A percentile compares a stretch with the other conserved stretches of the same genome.
These are phyloP conservation scores for Arctia plantaginis DNA, from an alignment of 2,888 invertebrate genomes.

Conservation along the genomic window DNA sequence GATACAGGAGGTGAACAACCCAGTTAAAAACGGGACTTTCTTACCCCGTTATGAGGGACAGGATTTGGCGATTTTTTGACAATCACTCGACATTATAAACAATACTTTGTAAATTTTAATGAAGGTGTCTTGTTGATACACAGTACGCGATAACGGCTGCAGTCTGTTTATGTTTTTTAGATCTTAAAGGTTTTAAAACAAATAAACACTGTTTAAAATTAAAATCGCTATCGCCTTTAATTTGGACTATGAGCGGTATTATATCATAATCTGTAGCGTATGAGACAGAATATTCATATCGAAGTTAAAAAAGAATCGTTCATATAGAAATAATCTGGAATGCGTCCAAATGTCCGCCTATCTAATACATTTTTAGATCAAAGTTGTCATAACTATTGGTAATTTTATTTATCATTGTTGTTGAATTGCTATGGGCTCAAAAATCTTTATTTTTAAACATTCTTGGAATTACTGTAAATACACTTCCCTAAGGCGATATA, in stretches of 20 bases:
- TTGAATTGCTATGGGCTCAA: neutral
- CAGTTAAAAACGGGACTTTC: slow-evolving; percentile 77
- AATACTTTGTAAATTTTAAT: neutral
- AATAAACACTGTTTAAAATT: neutral
- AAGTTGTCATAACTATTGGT: slow-evolving; percentile 68
- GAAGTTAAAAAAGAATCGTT: slow-evolving; percentile 62
- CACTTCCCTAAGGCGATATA: slow-evolving; percentile 44
- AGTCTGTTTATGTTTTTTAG: neutral
- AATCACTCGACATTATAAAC: neutral
- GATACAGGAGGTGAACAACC: slow-evolving; percentile 84
- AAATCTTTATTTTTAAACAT: neutral
- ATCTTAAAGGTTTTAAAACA: neutral
- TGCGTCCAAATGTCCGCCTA: slow-evolving; percentile 67
- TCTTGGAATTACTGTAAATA: slow-evolving; percentile 31
- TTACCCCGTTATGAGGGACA: slow-evolving; percentile 53
- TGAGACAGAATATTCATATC: slow-evolving; percentile 80
- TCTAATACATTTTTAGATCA: slow-evolving; percentile 70
- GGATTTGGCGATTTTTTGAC: slow-evolving; percentile 52
- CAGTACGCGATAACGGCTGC: neutral
- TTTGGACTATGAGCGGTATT: slow-evolving; percentile 34
- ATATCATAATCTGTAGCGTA: slow-evolving; percentile 66
- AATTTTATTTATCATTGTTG: slow-evolving; percentile 1
- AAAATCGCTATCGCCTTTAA: slow-evolving; percentile 40
- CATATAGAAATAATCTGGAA: slow-evolving; percentile 77
- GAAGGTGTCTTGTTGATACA: neutral